Evolutionary conservation across 2,888 invertebrate species (phyloP).

Genomic region (Hoplodrina ambigua): DNA sequence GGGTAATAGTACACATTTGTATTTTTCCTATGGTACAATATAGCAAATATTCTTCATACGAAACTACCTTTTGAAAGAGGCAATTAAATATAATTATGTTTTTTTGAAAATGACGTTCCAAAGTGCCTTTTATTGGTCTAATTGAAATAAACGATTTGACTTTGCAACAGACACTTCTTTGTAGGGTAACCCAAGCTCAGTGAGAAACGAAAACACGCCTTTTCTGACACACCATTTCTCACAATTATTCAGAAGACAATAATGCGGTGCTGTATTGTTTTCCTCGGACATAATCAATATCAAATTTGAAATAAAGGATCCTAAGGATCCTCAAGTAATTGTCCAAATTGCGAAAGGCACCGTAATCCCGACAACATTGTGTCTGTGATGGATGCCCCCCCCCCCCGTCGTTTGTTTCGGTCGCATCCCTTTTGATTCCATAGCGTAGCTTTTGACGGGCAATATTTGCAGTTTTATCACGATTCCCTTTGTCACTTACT

Average conservation of each 20-base stretch:
- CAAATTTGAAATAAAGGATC: conserved; percentile 3
- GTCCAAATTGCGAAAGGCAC: conserved; percentile 10
- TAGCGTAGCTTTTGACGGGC: conserved; percentile 12
- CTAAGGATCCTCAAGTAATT: conserved; percentile 2
- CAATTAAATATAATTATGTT: no score
- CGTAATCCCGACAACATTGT: not conserved
- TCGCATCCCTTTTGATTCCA: conserved; percentile 27
- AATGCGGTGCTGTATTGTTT: not conserved
- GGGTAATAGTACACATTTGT: no score
- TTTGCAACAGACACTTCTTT: no score
- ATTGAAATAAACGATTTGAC: no score
- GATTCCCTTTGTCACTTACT: conserved; percentile 10
- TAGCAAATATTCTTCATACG: no score
- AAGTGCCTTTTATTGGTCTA: no score
- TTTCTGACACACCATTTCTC: not conserved
- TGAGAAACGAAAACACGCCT: not conserved
- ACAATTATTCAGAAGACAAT: not conserved
- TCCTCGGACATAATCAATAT: not conserved
- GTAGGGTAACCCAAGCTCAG: no score
- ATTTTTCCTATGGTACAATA: no score
- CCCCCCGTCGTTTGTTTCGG: not conserved
- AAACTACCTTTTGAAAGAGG: no score
- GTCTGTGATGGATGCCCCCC: conserved; percentile 22
- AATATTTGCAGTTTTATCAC: conserved; percentile 19
- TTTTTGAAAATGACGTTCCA: no score